Percentiles rank a stretch among this genome's conserved stretches.
Evolutionary conservation across 2,113 vertebrate genomes (phyloP).

Genomic region (Lepus americanus): DNA sequence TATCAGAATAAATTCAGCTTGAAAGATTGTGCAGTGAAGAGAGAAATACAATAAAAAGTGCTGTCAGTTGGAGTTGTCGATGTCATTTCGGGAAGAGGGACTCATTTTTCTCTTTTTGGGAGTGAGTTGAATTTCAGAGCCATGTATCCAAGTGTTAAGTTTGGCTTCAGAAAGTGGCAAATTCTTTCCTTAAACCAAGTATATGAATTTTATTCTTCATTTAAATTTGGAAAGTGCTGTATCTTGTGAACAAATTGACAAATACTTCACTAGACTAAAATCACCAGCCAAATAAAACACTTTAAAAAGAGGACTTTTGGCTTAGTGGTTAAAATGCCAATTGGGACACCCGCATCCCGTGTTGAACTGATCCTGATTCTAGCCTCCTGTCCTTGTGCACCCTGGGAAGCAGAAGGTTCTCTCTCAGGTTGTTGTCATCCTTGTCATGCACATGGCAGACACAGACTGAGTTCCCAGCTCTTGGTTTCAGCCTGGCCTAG

Average conservation of each 20-base stretch:
- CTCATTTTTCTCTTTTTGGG: conserved; percentile 1
- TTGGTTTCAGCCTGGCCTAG: too few relatives aligned
- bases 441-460: too few relatives aligned
- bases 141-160: not conserved
- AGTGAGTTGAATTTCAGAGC: conserved; percentile 9
- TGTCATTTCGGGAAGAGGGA: not conserved
- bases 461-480: too few relatives aligned
- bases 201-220: conserved; percentile 29
- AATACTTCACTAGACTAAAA: conserved; percentile 23
- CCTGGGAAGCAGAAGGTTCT: too few relatives aligned
- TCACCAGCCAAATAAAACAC: not conserved
- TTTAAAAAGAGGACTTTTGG: not conserved
- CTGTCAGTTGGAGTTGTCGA: not conserved
- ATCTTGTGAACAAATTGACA: conserved; percentile 17
- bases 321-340: too few relatives aligned
- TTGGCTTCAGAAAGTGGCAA: not conserved
- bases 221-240: not conserved
- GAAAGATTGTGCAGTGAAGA: conserved; percentile 27
- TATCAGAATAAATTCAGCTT: conserved; percentile 60
- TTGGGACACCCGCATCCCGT: too few relatives aligned
- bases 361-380: too few relatives aligned
- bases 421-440: too few relatives aligned
- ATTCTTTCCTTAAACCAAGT: conserved; percentile 46
- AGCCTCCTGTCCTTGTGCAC: too few relatives aligned
- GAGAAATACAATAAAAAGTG: not conserved